phyloP scores from a whole-genome alignment of 2,113 vertebrate species.

The Pollachius pollachius region DNA sequence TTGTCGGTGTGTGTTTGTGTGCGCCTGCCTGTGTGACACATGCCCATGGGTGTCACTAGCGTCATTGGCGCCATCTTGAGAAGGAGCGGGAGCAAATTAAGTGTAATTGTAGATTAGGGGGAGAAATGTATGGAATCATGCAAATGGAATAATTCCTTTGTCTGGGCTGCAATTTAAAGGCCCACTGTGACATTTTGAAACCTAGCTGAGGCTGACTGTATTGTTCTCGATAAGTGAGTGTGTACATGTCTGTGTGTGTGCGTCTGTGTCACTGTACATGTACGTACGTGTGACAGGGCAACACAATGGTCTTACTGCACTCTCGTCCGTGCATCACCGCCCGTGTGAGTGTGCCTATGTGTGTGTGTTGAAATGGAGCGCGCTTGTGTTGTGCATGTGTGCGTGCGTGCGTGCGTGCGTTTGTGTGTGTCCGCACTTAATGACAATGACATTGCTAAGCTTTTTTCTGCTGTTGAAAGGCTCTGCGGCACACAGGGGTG shows the following conservation, averaged over 20 bases:
- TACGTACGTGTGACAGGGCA: slow-evolving; percentile 24
- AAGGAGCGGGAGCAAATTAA: slow-evolving; percentile 57
- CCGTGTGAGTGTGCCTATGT: slow-evolving; percentile 30
- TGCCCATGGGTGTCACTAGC: slow-evolving; percentile 24
- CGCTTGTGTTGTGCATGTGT: slow-evolving; percentile 43
- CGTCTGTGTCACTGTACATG: slow-evolving; percentile 8
- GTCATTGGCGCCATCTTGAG: slow-evolving; percentile 27
- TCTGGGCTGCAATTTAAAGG: slow-evolving; percentile 38
- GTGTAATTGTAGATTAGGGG: slow-evolving; percentile 55
- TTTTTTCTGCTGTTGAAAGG: slow-evolving; percentile 42
- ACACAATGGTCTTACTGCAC: slow-evolving; percentile 30
- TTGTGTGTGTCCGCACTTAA: slow-evolving; percentile 38
- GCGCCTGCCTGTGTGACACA: not conserved
- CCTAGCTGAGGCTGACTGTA: slow-evolving; percentile 15
- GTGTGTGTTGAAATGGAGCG: not conserved
- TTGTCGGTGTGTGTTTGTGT: slow-evolving; percentile 18
- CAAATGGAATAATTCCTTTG: slow-evolving; percentile 57
- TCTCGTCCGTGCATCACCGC: slow-evolving; percentile 33
- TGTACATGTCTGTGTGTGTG: slow-evolving; percentile 6
- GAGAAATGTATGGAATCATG: slow-evolving; percentile 56
- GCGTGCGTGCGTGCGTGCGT: slow-evolving; percentile 43
- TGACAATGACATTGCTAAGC: not conserved
- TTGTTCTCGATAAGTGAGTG: not conserved
- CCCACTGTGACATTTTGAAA: slow-evolving; percentile 22
- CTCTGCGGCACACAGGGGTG: slow-evolving; percentile 27